Evolutionary conservation across 2,888 invertebrate species (phyloP).

Genomic region (Spisula subtruncata): DNA sequence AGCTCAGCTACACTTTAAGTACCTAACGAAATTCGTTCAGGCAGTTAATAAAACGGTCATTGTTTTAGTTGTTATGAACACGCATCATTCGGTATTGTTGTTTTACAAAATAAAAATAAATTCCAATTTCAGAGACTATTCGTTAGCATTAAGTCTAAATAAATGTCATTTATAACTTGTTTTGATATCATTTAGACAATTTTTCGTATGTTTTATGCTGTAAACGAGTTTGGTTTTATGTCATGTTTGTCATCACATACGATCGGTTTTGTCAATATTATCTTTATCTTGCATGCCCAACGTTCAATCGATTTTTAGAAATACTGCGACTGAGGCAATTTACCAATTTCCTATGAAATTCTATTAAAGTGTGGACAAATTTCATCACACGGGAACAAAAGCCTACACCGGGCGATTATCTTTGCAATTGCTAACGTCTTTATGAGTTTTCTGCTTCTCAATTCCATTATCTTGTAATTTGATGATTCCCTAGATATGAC

Average conservation of each 20-base stretch:
- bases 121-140: neutral
- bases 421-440: slow-evolving; percentile 1
- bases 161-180: neutral
- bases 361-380: neutral
- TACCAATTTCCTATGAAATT: neutral
- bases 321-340: neutral
- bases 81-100: no score
- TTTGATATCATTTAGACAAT: neutral
- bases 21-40: no score
- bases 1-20: no score
- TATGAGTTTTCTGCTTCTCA: no score
- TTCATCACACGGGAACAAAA: neutral
- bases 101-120: neutral
- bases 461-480: slow-evolving; percentile 1
- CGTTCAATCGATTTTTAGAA: neutral
- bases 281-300: neutral
- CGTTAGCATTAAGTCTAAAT: neutral
- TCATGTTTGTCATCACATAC: neutral
- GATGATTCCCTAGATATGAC: slow-evolving; percentile 7
- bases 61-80: no score
- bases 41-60: no score
- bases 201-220: no score
- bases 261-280: neutral
- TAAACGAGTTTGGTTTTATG: neutral
- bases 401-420: neutral